These are phyloP conservation scores for Galeopterus variegatus DNA, from an alignment of 2,113 vertebrate species.

Conservation along the genomic window DNA sequence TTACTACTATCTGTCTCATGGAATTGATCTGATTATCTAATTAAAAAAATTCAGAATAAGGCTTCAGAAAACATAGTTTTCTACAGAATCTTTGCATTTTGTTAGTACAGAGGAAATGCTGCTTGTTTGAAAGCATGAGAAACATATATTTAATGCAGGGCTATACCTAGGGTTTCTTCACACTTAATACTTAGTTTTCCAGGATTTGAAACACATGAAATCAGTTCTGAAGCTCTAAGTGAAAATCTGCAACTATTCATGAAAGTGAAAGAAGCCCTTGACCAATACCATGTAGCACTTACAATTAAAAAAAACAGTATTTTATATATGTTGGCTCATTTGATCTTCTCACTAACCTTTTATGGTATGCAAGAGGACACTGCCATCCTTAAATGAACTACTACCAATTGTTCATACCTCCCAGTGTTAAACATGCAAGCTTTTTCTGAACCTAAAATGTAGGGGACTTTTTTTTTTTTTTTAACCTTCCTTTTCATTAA, in stretches of 20 bases:
- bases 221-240: not conserved
- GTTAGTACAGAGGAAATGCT: not conserved
- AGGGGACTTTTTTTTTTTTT: not conserved
- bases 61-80: not conserved
- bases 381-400: not conserved
- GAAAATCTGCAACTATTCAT: not conserved
- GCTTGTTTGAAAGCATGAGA: not conserved
- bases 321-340: not conserved
- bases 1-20: not conserved
- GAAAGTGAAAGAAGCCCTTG: not conserved
- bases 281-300: not conserved
- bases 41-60: not conserved
- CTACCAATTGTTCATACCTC: not conserved
- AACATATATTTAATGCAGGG: not conserved
- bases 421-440: not conserved
- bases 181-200: not conserved
- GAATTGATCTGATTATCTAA: constrained; percentile 16
- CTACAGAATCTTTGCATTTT: not conserved
- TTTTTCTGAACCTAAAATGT: not conserved
- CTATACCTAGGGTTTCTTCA: not conserved
- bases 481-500: not conserved
- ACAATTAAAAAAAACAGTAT: not conserved
- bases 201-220: not conserved
- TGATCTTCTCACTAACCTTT: not conserved
- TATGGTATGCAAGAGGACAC: no score